phyloP scores from a whole-genome alignment of 2,113 vertebrate genomes.

The Micromys minutus region DNA sequence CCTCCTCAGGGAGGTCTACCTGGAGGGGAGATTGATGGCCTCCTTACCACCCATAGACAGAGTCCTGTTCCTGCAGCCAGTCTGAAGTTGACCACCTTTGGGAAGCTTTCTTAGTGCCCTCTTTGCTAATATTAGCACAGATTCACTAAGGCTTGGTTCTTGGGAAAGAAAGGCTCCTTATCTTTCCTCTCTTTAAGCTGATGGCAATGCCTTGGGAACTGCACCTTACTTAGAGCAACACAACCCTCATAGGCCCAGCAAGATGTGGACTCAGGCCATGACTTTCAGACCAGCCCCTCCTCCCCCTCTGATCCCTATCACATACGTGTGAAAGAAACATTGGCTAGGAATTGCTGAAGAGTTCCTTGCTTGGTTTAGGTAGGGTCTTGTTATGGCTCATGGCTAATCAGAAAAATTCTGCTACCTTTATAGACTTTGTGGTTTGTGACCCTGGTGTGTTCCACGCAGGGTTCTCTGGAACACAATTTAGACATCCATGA shows the following conservation, averaged over 20 bases:
- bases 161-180: not conserved
- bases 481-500: not conserved
- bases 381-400: not conserved
- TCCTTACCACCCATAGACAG: not conserved
- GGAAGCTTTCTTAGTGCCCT: not conserved
- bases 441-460: not conserved
- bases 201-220: not conserved
- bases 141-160: not conserved
- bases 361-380: not conserved
- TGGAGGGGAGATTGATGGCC: not conserved
- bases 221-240: not conserved
- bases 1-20: not conserved
- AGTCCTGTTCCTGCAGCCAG: fast-evolving
- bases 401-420: not conserved
- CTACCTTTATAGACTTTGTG: not conserved
- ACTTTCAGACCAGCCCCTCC: too few species aligned
- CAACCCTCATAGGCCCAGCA: not conserved
- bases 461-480: not conserved
- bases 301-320: fast-evolving
- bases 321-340: fast-evolving
- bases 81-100: not conserved
- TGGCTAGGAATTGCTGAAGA: not conserved
- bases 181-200: not conserved
- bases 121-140: not conserved
- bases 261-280: not conserved